Conservation (phyloP, 2,113 vertebrate species). For the Phodopus roborovskii region DNA sequence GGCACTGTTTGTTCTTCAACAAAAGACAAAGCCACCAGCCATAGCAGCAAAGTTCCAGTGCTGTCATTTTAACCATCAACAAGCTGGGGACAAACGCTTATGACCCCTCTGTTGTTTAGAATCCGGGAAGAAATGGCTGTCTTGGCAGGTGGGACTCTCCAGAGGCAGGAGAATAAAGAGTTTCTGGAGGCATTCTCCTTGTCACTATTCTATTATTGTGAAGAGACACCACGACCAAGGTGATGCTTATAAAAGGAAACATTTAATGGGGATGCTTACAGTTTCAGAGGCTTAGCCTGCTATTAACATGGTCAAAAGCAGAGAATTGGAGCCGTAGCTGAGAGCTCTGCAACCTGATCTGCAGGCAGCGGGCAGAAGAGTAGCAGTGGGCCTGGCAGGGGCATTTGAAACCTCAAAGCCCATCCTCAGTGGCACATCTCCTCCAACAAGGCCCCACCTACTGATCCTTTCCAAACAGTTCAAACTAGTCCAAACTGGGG, state of each 20-base stretch:
- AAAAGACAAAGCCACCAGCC: conserved; percentile 43
- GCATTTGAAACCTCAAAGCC: not conserved
- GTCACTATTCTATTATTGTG: not conserved
- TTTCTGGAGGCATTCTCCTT: not conserved
- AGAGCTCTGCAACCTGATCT: not conserved
- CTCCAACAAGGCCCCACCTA: not conserved
- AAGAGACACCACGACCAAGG: not conserved
- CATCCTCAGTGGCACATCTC: not conserved
- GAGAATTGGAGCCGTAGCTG: not conserved
- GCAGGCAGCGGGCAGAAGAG: not conserved
- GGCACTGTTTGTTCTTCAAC: conserved; percentile 56
- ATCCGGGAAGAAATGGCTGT: not conserved
- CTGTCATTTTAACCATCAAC: conserved; percentile 16
- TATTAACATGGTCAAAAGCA: not conserved
- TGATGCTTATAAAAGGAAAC: not conserved
- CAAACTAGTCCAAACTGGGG: not conserved
- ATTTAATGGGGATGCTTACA: not conserved
- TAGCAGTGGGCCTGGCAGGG: not conserved
- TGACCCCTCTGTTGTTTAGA: not conserved
- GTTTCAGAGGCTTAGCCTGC: not conserved
- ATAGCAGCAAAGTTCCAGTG: not conserved
- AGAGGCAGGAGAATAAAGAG: not conserved
- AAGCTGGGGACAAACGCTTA: not conserved
- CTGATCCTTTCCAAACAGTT: not conserved
- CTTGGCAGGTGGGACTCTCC: conserved; percentile 58